Percentiles rank a stretch among this genome's conserved stretches.
phyloP scores from a whole-genome alignment of 2,797 vertebrate species.

The Eulemur rubriventer region DNA sequence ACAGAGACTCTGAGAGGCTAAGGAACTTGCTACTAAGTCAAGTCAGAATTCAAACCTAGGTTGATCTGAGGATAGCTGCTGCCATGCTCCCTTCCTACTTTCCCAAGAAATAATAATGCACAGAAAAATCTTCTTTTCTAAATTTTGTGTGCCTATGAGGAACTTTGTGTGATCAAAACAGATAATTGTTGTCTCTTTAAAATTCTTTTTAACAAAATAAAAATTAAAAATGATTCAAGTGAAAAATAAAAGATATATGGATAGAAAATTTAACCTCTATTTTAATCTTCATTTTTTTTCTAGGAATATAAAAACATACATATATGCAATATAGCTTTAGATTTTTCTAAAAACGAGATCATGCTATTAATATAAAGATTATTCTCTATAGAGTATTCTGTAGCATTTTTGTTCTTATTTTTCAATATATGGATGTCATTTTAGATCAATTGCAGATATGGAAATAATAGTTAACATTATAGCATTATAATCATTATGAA shows the following conservation, averaged over 20 bases:
- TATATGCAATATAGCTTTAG: neutral
- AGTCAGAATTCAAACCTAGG: neutral
- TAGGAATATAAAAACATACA: neutral
- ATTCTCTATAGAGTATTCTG: neutral
- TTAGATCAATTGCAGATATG: neutral
- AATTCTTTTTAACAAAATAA: neutral
- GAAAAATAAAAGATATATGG: neutral
- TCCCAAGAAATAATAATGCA: neutral
- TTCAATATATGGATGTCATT: neutral
- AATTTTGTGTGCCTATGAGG: neutral
- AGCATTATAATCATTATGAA: neutral
- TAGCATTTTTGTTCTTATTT: neutral
- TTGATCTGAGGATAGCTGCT: neutral
- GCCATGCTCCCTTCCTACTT: neutral
- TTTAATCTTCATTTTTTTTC: neutral
- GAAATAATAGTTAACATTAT: neutral
- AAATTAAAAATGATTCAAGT: neutral
- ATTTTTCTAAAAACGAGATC: neutral
- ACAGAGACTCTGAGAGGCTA: neutral
- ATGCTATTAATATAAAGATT: neutral
- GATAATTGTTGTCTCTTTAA: neutral
- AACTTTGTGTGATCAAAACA: neutral
- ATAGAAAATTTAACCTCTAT: neutral
- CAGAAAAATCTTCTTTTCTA: neutral
- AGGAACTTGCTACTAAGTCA: neutral